Evolutionary conservation across 1,140 invertebrate genomes (phyloP).

Genomic region (Sipha flava): DNA sequence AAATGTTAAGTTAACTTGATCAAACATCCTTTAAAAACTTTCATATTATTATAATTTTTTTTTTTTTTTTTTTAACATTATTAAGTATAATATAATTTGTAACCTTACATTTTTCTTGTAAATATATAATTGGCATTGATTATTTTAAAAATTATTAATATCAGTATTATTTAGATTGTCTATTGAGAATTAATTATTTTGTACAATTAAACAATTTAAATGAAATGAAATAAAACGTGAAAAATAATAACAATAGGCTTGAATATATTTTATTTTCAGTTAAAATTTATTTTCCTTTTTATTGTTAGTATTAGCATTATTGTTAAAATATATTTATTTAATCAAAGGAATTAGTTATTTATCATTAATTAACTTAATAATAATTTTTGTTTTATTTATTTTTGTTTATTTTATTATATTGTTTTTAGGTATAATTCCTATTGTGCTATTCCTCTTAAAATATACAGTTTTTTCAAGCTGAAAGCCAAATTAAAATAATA

Average conservation of each 20-base stretch:
- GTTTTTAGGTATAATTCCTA: background rate
- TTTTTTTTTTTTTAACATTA: background rate
- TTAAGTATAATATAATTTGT: conserved; percentile 11
- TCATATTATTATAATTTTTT: background rate
- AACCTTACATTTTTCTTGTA: conserved; percentile 15
- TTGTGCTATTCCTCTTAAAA: background rate
- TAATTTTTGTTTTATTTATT: background rate
- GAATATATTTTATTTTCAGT: conserved; percentile 10
- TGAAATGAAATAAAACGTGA: background rate
- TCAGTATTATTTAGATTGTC: conserved; percentile 11
- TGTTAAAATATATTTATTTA: background rate
- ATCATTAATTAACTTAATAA: background rate
- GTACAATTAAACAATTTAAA: background rate
- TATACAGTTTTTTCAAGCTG: background rate
- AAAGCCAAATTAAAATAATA: background rate
- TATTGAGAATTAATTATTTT: conserved; percentile 22
- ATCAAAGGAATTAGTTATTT: too few relatives aligned
- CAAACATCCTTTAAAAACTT: background rate
- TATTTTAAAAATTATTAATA: conserved; percentile 10
- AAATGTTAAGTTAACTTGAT: background rate
- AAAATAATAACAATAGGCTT: background rate
- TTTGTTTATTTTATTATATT: background rate
- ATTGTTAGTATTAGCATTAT: background rate
- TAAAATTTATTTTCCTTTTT: background rate
- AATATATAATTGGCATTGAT: background rate